Base-by-base conservation (phyloP, 2,113 vertebrate species). In the Eretmochelys imbricata region DNA sequence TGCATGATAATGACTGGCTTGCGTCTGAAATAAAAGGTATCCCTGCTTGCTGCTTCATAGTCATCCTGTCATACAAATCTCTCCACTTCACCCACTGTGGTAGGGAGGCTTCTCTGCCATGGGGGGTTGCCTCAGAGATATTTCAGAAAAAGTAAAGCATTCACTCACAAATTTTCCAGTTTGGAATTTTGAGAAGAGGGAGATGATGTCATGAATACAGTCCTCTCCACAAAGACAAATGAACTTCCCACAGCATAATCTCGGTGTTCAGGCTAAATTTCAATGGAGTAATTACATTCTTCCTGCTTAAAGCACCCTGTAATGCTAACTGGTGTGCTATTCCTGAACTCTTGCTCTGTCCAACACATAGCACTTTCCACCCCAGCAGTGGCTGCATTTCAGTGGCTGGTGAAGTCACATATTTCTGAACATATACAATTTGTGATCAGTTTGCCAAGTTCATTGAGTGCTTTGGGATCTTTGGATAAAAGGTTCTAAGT, bases 361-460 rank as follows among this genome's bases (percentile, higher is more conserved):
- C n/a, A 72, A 25, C 1, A 12, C 13, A 62, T 7, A 62, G 59
- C 27, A 35, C 35, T 55, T 27, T 13, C 81, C 49, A 2, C 5
- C 4, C 75, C 35, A n/a, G 35, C 16, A 51, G 25, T 7, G 46
- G 5, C 51, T 35, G 29, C 13, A 6, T 55, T 42, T 49, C 55
- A 25, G 55, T 11, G 17, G 25, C 12, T 0, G 3, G 31, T 10
- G 3, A 35, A 16, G 42, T 1, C 50, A 19, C 10, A 4, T 2
- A 20, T 27, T 76, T 22, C 20, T 46, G 3, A 1, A 5, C 20
- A 14, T 1, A 14, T 0, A 35, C 25, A 10, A 50, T 65, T n/a
- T 65, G 35, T 19, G 62, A n/a, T 7, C 2, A 20, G 7, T 22
- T 59, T 42, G 57, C 42, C 31, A 10, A 3, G 1, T 0, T n/a